Evolutionary conservation across 2,113 vertebrate species (phyloP).

Genomic region (Oceanites oceanicus): DNA sequence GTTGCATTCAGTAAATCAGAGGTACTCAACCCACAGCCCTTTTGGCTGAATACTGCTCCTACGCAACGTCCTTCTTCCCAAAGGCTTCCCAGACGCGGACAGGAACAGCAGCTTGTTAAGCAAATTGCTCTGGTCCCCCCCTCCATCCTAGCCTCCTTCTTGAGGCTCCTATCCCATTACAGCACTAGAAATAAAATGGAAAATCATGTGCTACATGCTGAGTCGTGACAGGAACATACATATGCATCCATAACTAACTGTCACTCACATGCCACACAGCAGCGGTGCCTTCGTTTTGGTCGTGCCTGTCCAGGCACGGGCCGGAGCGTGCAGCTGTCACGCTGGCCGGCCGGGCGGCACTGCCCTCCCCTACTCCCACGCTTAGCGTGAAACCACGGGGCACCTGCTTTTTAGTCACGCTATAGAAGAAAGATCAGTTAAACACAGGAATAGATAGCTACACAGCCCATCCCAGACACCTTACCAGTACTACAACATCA

Average conservation of each 20-base stretch:
- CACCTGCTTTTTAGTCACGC: not conserved
- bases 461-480: not conserved
- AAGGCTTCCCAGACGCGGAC: not conserved
- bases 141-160: not conserved
- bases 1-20: not conserved
- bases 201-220: not conserved
- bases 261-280: not conserved
- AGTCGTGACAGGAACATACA: not conserved
- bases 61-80: not conserved
- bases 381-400: rapidly evolving
- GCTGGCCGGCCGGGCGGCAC: not conserved
- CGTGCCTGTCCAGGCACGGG: rapidly evolving
- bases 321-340: not conserved
- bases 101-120: not conserved
- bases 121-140: not conserved
- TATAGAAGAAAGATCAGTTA: not conserved
- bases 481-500: no score
- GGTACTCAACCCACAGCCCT: not conserved
- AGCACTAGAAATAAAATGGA: not conserved
- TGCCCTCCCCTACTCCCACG: rapidly evolving
- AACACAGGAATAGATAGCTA: not conserved
- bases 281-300: not conserved
- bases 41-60: not conserved
- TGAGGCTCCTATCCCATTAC: not conserved
- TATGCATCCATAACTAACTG: not conserved